phyloP scores from a whole-genome alignment of 2,888 invertebrate species.

The Ennomos erosarius region DNA sequence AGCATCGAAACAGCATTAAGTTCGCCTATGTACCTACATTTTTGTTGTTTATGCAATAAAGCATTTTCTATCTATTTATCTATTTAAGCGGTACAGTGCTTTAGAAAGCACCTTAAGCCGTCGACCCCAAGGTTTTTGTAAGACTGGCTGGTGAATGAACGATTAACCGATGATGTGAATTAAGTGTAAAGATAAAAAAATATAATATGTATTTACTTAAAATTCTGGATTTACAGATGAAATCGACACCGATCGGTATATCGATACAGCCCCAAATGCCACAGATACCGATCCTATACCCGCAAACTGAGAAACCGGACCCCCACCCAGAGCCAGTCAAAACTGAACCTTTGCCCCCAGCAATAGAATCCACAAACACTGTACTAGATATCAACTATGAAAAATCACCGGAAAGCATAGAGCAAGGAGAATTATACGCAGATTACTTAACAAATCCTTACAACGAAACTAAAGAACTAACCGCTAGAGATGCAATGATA shows the following conservation, averaged over 20 bases:
- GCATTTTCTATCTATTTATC: no score
- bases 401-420: conserved; percentile 41
- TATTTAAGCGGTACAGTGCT: no score
- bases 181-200: no score
- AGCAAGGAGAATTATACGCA: conserved; percentile 74
- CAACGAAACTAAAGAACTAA: conserved; percentile 65
- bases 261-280: conserved; percentile 61
- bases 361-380: conserved; percentile 40
- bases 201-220: no score
- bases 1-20: no score
- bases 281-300: conserved; percentile 70
- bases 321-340: conserved; percentile 35
- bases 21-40: no score
- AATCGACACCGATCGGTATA: conserved; percentile 87
- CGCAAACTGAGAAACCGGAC: conserved; percentile 45
- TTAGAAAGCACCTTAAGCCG: no score
- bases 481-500: conserved; percentile 58
- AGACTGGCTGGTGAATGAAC: no score
- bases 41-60: no score
- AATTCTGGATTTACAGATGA: conserved; percentile 81
- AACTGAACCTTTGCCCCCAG: conserved; percentile 40
- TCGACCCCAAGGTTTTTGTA: no score
- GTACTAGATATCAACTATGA: conserved; percentile 38
- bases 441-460: conserved; percentile 86
- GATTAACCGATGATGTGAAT: no score